Base-by-base conservation (phyloP, 2,113 vertebrate species). In the Vombatus ursinus region DNA sequence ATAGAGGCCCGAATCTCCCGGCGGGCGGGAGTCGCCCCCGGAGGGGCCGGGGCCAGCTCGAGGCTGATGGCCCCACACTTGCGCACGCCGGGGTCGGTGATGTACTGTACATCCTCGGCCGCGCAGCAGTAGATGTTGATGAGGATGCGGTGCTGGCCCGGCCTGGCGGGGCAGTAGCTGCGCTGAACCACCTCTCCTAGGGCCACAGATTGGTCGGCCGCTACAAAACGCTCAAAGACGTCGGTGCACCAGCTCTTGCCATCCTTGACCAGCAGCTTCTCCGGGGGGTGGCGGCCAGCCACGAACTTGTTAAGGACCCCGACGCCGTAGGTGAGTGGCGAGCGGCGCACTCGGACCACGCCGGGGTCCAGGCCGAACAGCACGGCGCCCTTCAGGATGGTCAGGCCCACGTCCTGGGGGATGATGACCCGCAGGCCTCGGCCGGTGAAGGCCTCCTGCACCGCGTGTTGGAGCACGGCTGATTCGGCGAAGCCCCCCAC, bases 231-330 rank as follows among this genome's bases (percentile, higher is more conserved):
- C 97, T 99, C 99, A 0, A 99, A 99, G 98, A 99, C 98, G 97
- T 99, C 99, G 0, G 99, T 99, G 99, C 99, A 99, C 99, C 99
- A 99, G 94, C 99, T 98, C n/a, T 99, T 99, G 3, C 99, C 99
- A 0, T 99, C 99, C 96, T 99, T 99, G 31, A 99, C 98, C 97
- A 99, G 98, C 90, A 99, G 99, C 97, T 99, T 99, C 89, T 99
- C 99, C 0, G 98, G 98, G 0, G 99, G 99, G 98, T 99, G 99
- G 53, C 99, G 99, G 0, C 99, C 99, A 6, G 99, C 99, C 97
- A 99, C 99, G 0, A 99, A 99, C 12, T 99, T 99, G 97, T 99
- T 99, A 93, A 99, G 98, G 49, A 99, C 99, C 0, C 99, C 99
- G 0, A 99, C 99, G 0, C 99, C 99, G 0, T 99, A 99, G 96